Conservation (phyloP, 2,888 invertebrate genomes). For the Drosophila nigricruria region DNA sequence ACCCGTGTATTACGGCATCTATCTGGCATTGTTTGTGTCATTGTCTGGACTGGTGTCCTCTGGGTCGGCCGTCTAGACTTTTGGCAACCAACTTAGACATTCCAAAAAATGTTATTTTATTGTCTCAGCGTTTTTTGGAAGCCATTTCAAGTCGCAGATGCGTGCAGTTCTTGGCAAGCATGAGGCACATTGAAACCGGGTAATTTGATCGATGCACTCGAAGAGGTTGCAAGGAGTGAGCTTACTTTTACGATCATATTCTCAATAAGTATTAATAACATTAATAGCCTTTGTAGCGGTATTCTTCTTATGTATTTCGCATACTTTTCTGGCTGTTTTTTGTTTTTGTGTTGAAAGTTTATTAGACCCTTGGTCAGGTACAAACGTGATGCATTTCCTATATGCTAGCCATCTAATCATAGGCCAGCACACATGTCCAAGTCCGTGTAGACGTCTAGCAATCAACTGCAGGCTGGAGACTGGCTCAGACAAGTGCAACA, state of each 20-base stretch:
- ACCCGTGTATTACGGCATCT: conserved; percentile 49
- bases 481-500: conserved; percentile 35
- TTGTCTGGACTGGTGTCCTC: conserved; percentile 29
- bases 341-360: conserved; percentile 2
- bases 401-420: conserved; percentile 59
- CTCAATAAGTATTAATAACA: not conserved
- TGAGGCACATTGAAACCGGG: not conserved
- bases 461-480: conserved; percentile 36
- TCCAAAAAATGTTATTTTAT: conserved; percentile 62
- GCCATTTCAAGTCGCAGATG: conserved; percentile 41
- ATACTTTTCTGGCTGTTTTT: not conserved
- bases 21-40: conserved; percentile 48
- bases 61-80: conserved; percentile 61
- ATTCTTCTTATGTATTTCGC: not conserved
- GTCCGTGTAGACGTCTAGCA: conserved; percentile 26
- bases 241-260: conserved; percentile 14
- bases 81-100: conserved; percentile 73
- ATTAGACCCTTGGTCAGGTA: conserved; percentile 40
- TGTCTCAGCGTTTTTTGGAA: conserved; percentile 56
- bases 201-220: not conserved
- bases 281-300: not conserved
- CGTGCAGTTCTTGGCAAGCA: conserved; percentile 47
- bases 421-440: conserved; percentile 36
- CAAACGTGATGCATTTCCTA: conserved; percentile 17
- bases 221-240: not conserved